phyloP scores from a whole-genome alignment of 2,888 invertebrate species.

The Synergus japonicus region DNA sequence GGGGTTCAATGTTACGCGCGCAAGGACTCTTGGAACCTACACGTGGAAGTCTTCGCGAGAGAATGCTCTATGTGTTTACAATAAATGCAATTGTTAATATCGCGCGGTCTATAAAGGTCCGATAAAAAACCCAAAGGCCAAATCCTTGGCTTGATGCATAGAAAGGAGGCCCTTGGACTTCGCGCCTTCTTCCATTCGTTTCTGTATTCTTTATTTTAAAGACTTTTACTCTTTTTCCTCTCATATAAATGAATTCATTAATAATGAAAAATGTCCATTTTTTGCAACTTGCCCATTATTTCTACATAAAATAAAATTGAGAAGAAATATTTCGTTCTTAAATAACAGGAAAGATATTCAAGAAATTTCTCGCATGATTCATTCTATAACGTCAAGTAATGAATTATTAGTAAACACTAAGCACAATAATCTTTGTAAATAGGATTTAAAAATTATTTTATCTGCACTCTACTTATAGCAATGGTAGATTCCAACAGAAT shows the following conservation, averaged over 20 bases:
- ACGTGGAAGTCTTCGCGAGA: slow-evolving; percentile 3
- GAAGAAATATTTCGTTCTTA: too few species aligned
- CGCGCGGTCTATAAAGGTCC: slow-evolving; percentile 26
- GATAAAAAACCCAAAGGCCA: slow-evolving; percentile 50
- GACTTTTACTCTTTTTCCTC: neutral
- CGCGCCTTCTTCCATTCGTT: neutral
- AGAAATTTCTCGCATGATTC: too few species aligned
- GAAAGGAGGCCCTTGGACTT: slow-evolving; percentile 25
- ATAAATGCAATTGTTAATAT: slow-evolving; percentile 17
- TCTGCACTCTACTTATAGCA: too few species aligned
- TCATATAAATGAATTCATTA: neutral
- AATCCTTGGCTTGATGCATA: slow-evolving; percentile 46
- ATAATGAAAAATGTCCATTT: neutral
- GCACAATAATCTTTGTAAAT: too few species aligned
- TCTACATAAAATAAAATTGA: too few species aligned
- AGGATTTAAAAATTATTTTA: too few species aligned
- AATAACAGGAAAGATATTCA: too few species aligned
- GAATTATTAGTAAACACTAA: too few species aligned
- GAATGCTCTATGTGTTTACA: slow-evolving; percentile 19
- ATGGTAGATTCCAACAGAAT: too few species aligned
- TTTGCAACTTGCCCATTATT: too few species aligned
- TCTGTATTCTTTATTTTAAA: neutral
- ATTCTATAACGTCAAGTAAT: too few species aligned
- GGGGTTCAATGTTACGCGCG: slow-evolving; percentile 59
- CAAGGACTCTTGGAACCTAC: slow-evolving; percentile 53